Conservation (phyloP, 1,140 invertebrate genomes). For the Bathynomus jamesi region DNA sequence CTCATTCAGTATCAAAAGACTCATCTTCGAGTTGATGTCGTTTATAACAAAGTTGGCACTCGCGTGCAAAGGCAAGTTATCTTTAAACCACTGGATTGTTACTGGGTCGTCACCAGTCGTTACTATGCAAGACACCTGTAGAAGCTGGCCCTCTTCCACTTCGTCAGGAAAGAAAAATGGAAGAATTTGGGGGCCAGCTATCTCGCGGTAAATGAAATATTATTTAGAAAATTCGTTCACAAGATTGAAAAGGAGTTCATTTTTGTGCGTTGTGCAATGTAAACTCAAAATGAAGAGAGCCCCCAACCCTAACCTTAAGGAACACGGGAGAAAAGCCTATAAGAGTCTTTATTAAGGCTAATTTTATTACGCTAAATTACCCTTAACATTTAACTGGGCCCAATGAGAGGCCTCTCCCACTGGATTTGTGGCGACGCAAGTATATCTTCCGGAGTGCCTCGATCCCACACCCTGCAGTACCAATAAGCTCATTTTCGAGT, state of each 20-base stretch:
- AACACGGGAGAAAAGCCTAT: too few species aligned
- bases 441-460: conserved; percentile 37
- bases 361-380: too few species aligned
- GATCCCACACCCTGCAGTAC: conserved; percentile 17
- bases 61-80: background rate
- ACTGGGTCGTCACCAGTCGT: conserved; percentile 29
- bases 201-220: conserved; percentile 37
- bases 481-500: conserved; percentile 24
- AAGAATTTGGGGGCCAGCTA: conserved; percentile 48
- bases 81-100: conserved; percentile 34
- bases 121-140: conserved; percentile 52
- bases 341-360: too few species aligned
- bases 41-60: conserved; percentile 25
- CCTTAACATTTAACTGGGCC: conserved; percentile 5
- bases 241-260: too few species aligned
- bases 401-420: conserved; percentile 43
- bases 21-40: conserved; percentile 23
- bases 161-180: conserved; percentile 67
- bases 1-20: conserved; percentile 27
- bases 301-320: too few species aligned
- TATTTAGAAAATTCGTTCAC: too few species aligned
- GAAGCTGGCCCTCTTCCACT: conserved; percentile 66
- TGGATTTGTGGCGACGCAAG: conserved; percentile 54
- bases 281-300: too few species aligned
- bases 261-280: too few species aligned